phyloP scores from a whole-genome alignment of 2,113 vertebrate species.

The Pheucticus melanocephalus region DNA sequence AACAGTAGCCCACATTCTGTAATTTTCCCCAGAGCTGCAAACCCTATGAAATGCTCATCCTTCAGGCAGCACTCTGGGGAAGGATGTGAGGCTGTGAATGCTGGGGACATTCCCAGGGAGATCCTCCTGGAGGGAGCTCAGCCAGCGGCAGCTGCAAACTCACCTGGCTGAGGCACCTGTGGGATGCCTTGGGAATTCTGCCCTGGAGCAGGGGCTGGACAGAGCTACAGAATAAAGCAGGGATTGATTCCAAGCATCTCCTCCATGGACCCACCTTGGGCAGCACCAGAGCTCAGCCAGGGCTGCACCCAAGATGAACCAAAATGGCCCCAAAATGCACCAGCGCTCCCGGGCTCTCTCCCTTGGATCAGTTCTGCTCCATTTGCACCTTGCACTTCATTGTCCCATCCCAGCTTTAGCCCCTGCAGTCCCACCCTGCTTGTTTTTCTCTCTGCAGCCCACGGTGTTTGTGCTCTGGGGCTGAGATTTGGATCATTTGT shows the following conservation, averaged over 20 bases:
- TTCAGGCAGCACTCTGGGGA: constrained; percentile 31
- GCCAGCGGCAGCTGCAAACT: not conserved
- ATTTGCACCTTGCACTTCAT: not conserved
- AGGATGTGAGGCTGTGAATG: not conserved
- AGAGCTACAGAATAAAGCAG: not conserved
- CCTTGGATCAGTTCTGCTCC: not conserved
- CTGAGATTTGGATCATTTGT: not conserved
- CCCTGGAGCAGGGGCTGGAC: not conserved
- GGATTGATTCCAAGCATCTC: not conserved
- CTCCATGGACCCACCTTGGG: not conserved
- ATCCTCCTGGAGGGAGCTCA: not conserved
- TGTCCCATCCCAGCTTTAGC: not conserved
- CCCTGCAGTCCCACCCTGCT: not conserved
- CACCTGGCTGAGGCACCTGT: not conserved
- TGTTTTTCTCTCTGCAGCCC: not conserved
- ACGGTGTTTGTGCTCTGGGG: not conserved
- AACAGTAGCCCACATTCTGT: constrained; percentile 7
- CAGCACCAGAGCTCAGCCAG: not conserved
- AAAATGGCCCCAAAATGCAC: not conserved
- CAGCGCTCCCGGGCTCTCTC: not conserved
- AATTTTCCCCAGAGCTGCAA: constrained; percentile 56
- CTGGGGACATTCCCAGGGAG: constrained; percentile 9
- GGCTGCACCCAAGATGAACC: not conserved
- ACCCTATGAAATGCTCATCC: constrained; percentile 52
- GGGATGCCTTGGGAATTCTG: not conserved